phyloP scores from a whole-genome alignment of 1,140 invertebrate species.

The Camponotus pennsylvanicus region DNA sequence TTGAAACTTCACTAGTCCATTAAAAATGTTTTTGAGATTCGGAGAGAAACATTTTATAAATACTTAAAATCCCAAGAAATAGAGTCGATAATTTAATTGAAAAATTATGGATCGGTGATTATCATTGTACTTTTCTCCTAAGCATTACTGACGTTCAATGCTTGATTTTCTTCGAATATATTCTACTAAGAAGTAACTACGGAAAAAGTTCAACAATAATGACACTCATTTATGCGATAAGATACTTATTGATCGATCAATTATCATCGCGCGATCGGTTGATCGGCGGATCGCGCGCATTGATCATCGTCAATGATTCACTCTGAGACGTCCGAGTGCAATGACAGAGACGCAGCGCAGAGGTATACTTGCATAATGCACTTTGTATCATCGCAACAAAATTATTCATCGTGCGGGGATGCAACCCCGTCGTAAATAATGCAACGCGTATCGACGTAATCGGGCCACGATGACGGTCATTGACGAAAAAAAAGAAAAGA shows the following conservation, averaged over 20 bases:
- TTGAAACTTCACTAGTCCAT: too few species aligned
- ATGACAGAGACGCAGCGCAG: background rate
- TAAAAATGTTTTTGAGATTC: background rate
- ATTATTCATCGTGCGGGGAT: constrained; percentile 11
- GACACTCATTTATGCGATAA: background rate
- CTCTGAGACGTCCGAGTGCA: background rate
- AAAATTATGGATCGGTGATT: constrained; percentile 12
- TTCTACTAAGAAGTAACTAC: background rate
- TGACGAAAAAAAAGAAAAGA: constrained; percentile 35
- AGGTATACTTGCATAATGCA: constrained; percentile 22
- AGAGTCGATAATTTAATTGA: background rate
- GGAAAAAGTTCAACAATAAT: background rate
- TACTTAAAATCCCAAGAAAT: background rate
- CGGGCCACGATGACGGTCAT: constrained; percentile 40
- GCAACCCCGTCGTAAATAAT: background rate
- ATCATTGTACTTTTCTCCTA: background rate
- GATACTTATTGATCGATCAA: constrained; percentile 7
- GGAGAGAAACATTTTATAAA: background rate
- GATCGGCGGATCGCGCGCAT: background rate
- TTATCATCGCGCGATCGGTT: background rate
- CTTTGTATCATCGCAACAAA: background rate
- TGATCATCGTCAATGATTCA: constrained; percentile 3
- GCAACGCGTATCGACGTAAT: background rate
- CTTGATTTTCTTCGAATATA: background rate
- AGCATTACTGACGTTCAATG: background rate